Evolutionary conservation across 1,140 invertebrate genomes (phyloP).

Genomic region (Euglossa dilemma): DNA sequence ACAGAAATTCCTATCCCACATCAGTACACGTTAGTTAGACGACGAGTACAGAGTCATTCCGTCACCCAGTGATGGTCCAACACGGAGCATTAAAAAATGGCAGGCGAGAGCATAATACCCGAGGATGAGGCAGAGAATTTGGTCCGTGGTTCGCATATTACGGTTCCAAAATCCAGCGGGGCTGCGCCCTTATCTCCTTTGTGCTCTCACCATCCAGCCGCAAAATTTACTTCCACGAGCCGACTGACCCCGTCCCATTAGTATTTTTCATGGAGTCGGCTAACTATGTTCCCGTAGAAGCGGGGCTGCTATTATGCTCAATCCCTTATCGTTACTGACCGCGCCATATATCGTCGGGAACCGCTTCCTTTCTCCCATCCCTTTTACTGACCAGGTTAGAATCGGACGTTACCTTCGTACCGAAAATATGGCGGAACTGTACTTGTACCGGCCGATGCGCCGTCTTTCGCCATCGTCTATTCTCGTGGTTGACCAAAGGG

Average conservation of each 20-base stretch:
- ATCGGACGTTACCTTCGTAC: conserved; percentile 46
- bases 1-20: too few species aligned
- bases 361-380: conserved; percentile 66
- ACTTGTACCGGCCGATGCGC: conserved; percentile 2
- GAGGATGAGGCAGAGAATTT: conserved; percentile 7
- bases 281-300: conserved; percentile 72
- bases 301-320: conserved; percentile 74
- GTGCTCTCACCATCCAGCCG: conserved; percentile 68
- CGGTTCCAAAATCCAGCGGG: conserved; percentile 55
- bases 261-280: conserved; percentile 77
- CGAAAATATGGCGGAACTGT: conserved; percentile 54
- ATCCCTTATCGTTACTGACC: conserved; percentile 77
- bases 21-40: too few species aligned
- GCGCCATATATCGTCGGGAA: conserved; percentile 72
- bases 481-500: conserved; percentile 36
- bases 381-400: conserved; percentile 25
- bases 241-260: conserved; percentile 76
- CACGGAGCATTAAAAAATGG: conserved; percentile 3
- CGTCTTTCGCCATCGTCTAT: conserved; percentile 25
- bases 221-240: conserved; percentile 77
- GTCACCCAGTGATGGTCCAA: too few species aligned
- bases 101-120: not conserved
- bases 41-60: too few species aligned
- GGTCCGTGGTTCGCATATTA: conserved; percentile 59
- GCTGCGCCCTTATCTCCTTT: conserved; percentile 70